Percentiles rank a stretch among this genome's conserved stretches.
phyloP scores from a whole-genome alignment of 2,113 vertebrate species.

The Aphelocoma coerulescens region DNA sequence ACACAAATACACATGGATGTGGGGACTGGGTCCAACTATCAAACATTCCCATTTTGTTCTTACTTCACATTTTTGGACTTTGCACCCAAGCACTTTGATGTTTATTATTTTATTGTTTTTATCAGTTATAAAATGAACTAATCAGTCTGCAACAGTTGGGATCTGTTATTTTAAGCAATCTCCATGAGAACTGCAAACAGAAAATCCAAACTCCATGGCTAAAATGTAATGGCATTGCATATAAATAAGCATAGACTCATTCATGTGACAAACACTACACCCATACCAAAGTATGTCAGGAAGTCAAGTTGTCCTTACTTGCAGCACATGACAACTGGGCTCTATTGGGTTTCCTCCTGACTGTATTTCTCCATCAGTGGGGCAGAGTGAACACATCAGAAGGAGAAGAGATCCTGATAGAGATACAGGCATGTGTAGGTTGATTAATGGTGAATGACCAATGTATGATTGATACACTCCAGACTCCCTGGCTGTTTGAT shows the following conservation, averaged over 20 bases:
- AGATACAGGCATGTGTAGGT: not conserved
- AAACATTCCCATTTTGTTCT: not conserved
- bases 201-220: not conserved
- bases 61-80: not conserved
- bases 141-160: not conserved
- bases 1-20: not conserved
- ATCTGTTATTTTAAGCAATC: not conserved
- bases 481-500: constrained; percentile 53
- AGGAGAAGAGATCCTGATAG: not conserved
- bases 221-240: not conserved
- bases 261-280: not conserved
- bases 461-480: constrained; percentile 24
- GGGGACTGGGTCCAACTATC: not conserved
- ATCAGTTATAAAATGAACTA: not conserved
- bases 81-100: not conserved
- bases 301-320: not conserved
- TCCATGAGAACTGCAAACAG: not conserved
- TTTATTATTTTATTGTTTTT: not conserved
- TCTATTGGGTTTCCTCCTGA: not conserved
- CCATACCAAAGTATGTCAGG: not conserved
- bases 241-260: not conserved
- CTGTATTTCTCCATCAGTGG: not conserved
- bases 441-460: constrained; percentile 33
- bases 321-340: not conserved
- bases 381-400: not conserved